Evolutionary conservation across 2,797 vertebrate genomes (phyloP).

Genomic region (Gymnopithys bicolor): DNA sequence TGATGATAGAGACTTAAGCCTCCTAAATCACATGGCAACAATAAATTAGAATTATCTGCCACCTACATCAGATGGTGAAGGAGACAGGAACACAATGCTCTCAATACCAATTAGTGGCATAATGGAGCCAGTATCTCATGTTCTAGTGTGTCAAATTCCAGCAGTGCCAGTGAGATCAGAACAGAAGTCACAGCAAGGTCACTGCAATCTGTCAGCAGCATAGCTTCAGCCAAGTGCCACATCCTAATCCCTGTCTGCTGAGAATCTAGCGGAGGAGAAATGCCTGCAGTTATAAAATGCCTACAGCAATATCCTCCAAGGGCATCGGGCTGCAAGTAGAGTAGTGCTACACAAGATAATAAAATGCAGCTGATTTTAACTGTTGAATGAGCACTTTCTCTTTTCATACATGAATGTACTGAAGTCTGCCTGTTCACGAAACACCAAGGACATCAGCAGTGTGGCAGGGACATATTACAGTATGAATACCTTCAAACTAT

Average conservation of each 20-base stretch:
- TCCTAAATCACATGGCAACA: conserved; percentile 43
- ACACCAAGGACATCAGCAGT: not conserved
- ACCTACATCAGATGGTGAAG: conserved; percentile 49
- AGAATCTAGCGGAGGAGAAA: not conserved
- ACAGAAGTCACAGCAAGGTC: conserved; percentile 64
- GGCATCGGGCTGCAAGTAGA: not conserved
- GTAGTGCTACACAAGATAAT: not conserved
- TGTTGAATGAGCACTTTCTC: not conserved
- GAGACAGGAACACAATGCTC: conserved; percentile 61
- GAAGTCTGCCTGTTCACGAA: not conserved
- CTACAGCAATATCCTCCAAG: conserved; percentile 13
- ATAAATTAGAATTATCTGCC: conserved; percentile 51
- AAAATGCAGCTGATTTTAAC: not conserved
- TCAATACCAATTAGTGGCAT: conserved; percentile 56
- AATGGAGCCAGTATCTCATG: conserved; percentile 55
- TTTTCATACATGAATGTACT: not conserved
- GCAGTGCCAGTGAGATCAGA: conserved; percentile 61
- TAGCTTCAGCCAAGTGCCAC: conserved; percentile 29
- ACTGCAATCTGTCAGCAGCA: conserved; percentile 1
- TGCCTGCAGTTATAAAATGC: not conserved
- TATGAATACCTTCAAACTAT: not conserved
- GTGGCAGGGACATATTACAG: not conserved
- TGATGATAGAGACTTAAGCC: conserved; percentile 56
- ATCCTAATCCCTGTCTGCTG: conserved; percentile 29
- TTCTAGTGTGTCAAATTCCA: conserved; percentile 64